phyloP scores from a whole-genome alignment of 2,113 vertebrate genomes.

The Gymnarchus niloticus region DNA sequence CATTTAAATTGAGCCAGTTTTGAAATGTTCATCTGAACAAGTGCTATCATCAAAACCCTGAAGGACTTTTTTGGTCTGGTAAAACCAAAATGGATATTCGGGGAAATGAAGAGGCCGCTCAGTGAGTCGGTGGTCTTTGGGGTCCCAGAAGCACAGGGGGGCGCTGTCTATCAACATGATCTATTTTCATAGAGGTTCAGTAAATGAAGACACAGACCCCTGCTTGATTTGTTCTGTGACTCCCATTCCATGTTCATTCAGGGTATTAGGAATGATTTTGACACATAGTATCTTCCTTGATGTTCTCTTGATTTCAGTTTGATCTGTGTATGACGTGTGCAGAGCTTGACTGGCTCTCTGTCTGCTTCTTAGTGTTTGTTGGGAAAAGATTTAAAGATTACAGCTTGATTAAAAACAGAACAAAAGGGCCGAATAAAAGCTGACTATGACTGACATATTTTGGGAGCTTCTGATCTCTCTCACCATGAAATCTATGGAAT shows the following conservation, averaged over 20 bases:
- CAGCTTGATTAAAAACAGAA: not conserved
- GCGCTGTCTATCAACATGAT: constrained; percentile 67
- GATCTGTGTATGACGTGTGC: not conserved
- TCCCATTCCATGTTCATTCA: not conserved
- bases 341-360: not conserved
- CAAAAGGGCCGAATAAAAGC: not conserved
- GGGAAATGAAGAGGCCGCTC: not conserved
- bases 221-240: not conserved
- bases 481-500: not conserved
- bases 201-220: too few relatives aligned
- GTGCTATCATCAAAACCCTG: constrained; percentile 36
- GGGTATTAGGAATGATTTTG: not conserved
- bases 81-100: not conserved
- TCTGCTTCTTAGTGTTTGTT: not conserved
- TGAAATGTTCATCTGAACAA: constrained; percentile 23
- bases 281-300: not conserved
- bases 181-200: too few relatives aligned
- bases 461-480: not conserved
- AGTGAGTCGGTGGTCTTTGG: constrained; percentile 46
- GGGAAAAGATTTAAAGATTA: not conserved
- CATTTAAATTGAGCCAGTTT: constrained; percentile 4
- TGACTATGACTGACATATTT: not conserved
- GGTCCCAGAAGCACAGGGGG: constrained; percentile 44
- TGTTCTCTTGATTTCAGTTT: too few relatives aligned
- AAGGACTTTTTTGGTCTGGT: constrained; percentile 9